These are phyloP conservation scores for Heterodera filipjevi DNA, from an alignment of 2,888 invertebrate species.

Conservation along the genomic window DNA sequence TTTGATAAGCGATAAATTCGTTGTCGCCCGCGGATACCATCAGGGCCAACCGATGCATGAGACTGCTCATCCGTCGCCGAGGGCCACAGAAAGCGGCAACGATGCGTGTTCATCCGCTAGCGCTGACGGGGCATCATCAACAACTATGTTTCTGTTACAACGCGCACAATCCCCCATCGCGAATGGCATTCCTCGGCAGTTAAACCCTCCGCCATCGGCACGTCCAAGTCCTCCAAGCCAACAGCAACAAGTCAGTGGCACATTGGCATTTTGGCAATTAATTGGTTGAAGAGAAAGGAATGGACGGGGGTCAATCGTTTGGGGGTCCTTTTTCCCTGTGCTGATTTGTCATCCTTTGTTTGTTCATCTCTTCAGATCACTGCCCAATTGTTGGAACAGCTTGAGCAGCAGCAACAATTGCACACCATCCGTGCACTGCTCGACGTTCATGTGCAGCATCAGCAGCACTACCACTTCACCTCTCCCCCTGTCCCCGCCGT, in stretches of 20 bases:
- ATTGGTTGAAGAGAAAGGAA: neutral
- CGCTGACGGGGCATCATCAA: neutral
- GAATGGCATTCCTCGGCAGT: neutral
- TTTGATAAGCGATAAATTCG: neutral
- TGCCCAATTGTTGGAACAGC: slow-evolving; percentile 16
- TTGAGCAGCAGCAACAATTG: slow-evolving; percentile 23
- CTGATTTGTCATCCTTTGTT: too few species aligned
- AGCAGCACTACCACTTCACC: neutral
- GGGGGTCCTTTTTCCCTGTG: too few species aligned
- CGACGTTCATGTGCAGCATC: slow-evolving; percentile 4
- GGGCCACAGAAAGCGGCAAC: neutral
- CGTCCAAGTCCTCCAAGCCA: neutral
- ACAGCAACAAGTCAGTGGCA: slow-evolving; percentile 1
- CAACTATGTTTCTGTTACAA: neutral
- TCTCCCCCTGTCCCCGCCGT: neutral
- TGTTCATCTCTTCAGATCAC: slow-evolving; percentile 17
- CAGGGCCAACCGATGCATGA: slow-evolving; percentile 4
- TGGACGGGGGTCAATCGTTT: neutral
- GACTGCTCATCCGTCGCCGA: neutral
- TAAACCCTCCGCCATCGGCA: neutral
- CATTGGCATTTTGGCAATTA: neutral
- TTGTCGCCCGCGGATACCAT: neutral
- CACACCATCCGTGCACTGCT: slow-evolving; percentile 22
- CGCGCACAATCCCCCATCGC: neutral
- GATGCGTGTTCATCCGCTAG: neutral